These are phyloP conservation scores for Patella depressa DNA, from an alignment of 2,888 invertebrate species.

Conservation along the genomic window DNA sequence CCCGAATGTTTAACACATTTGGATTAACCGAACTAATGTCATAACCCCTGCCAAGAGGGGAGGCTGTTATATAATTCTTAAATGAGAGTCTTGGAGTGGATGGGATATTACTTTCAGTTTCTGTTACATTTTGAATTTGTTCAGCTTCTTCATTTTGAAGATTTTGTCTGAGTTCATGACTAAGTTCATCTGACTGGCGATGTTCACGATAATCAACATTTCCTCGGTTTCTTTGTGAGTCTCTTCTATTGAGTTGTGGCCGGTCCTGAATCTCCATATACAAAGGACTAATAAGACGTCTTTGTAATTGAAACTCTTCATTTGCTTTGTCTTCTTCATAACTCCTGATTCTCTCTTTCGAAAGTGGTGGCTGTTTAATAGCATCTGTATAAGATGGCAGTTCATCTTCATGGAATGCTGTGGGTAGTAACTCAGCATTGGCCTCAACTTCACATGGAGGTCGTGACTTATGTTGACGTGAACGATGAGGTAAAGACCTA, in stretches of 20 bases:
- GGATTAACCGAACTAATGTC: conserved; percentile 11
- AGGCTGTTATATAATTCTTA: no score
- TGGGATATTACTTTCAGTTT: no score
- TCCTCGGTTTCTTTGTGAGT: not conserved
- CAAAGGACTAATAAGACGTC: no score
- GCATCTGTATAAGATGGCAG: conserved; percentile 58
- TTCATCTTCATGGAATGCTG: conserved; percentile 55
- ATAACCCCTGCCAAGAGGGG: not conserved
- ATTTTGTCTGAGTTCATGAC: conserved; percentile 18
- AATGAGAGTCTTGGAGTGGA: no score
- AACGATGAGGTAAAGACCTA: not conserved
- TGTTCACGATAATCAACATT: not conserved
- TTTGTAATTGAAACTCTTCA: conserved; percentile 15
- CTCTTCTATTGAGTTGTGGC: not conserved
- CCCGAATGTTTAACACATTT: conserved; percentile 8
- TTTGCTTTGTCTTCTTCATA: conserved; percentile 25
- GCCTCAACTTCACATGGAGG: not conserved
- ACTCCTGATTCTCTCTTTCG: conserved; percentile 4
- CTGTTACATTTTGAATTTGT: conserved; percentile 2
- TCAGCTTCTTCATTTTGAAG: conserved; percentile 10
- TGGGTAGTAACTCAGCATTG: conserved; percentile 31
- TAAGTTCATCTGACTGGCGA: conserved; percentile 22
- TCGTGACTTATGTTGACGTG: not conserved
- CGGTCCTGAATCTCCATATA: not conserved
- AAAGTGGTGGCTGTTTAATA: conserved; percentile 12